Percentiles rank a stretch among this genome's conserved stretches.
These are phyloP conservation scores for Montipora foliosa DNA, from an alignment of 64 coral and sea anemone genomes.

Conservation along the genomic window DNA sequence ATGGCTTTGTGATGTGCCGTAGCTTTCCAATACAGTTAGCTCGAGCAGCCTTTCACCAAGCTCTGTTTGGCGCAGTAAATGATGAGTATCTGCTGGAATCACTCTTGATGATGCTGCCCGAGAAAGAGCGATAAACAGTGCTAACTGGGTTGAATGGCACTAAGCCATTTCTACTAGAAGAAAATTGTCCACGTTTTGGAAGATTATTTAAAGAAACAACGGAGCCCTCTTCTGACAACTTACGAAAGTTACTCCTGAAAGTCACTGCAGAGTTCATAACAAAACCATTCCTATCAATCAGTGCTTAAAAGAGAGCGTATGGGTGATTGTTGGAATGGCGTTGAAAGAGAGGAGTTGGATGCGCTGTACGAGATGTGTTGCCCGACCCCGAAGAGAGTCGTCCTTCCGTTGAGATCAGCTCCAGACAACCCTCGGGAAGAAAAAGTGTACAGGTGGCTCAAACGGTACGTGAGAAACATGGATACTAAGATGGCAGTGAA, in stretches of 20 bases:
- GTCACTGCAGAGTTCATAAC: slow-evolving; percentile 15
- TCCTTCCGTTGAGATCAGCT: neutral
- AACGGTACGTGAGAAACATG: neutral
- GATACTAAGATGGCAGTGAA: slow-evolving; percentile 1
- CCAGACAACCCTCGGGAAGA: slow-evolving; percentile 15
- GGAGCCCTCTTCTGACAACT: neutral
- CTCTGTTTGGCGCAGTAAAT: neutral
- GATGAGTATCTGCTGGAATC: neutral
- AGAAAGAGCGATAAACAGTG: neutral
- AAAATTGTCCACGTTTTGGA: slow-evolving; percentile 45
- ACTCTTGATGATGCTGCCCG: no score
- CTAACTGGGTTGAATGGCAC: neutral
- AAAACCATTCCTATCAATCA: neutral
- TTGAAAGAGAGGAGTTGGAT: slow-evolving; percentile 29
- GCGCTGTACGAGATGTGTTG: neutral
- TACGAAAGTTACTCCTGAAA: neutral
- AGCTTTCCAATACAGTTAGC: slow-evolving; percentile 1
- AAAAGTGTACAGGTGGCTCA: slow-evolving; percentile 11
- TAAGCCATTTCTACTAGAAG: slow-evolving; percentile 2
- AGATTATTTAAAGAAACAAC: slow-evolving; percentile 28
- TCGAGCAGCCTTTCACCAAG: slow-evolving; percentile 6
- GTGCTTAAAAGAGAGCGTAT: slow-evolving; percentile 42
- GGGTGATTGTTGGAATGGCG: slow-evolving; percentile 34
- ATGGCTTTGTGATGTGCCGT: neutral
- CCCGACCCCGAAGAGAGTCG: slow-evolving; percentile 24